Evolutionary conservation across 2,797 vertebrate species (phyloP).

Genomic region (Sebastes jordani): DNA sequence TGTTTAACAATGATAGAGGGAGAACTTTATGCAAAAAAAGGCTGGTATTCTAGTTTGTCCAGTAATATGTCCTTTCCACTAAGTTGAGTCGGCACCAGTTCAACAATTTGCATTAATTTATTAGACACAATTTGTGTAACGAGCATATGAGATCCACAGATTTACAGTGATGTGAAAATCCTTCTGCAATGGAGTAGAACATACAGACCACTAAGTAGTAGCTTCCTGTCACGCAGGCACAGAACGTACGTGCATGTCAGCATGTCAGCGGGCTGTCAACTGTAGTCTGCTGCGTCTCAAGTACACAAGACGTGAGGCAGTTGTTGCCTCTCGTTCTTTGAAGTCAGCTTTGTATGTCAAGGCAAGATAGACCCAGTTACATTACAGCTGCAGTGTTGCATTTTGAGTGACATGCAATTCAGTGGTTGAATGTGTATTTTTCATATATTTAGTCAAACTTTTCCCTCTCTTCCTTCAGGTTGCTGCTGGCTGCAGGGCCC

Average conservation of each 20-base stretch:
- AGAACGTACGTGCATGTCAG: not conserved
- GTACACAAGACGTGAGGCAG: not conserved
- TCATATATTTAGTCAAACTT: not conserved
- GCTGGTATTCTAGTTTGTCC: not conserved
- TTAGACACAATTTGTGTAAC: not conserved
- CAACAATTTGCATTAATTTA: not conserved
- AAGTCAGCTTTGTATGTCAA: not conserved
- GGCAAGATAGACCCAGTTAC: not conserved
- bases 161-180: not conserved
- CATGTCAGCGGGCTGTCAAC: not conserved
- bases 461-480: constrained; percentile 33
- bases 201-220: not conserved
- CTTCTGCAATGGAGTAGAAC: not conserved
- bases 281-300: not conserved
- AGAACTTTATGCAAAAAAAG: not conserved
- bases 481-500: constrained; percentile 67
- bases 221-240: not conserved
- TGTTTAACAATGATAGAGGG: not conserved
- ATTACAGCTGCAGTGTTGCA: not conserved
- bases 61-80: not conserved
- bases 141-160: not conserved
- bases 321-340: not conserved
- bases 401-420: not conserved
- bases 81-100: not conserved
- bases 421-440: not conserved